Conservation (phyloP, 1,140 invertebrate species). For the Eueides isabella region DNA sequence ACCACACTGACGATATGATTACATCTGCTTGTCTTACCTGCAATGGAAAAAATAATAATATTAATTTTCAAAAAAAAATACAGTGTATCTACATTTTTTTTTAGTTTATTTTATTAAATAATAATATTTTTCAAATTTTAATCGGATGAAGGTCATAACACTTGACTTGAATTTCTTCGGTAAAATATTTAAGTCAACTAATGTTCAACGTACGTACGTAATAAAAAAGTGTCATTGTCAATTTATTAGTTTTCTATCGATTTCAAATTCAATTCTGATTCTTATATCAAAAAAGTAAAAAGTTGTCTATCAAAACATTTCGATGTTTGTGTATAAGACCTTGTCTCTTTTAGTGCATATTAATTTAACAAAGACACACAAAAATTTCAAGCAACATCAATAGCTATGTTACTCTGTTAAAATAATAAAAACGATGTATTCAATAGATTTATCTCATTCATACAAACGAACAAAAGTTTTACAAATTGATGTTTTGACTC, state of each 20-base stretch:
- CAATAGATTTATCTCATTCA: constrained; percentile 2
- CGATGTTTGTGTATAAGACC: background rate
- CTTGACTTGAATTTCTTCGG: too few relatives aligned
- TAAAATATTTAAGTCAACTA: too few relatives aligned
- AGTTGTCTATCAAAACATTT: background rate
- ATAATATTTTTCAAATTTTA: background rate
- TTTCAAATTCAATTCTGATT: background rate
- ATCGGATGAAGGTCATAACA: too few relatives aligned
- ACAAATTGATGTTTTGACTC: constrained; percentile 10
- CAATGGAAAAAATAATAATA: background rate
- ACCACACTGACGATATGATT: background rate
- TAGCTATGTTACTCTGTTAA: background rate
- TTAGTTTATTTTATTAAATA: background rate
- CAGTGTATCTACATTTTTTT: background rate
- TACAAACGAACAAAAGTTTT: constrained; percentile 8
- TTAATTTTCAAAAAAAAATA: background rate
- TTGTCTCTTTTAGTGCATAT: background rate
- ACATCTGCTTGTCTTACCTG: background rate
- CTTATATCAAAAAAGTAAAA: background rate
- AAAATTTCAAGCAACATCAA: background rate
- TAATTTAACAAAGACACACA: background rate
- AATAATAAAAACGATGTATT: background rate
- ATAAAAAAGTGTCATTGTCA: too few relatives aligned
- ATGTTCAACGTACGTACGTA: too few relatives aligned
- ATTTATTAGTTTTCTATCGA: too few relatives aligned